Percentiles rank a stretch among this genome's conserved stretches.
Conservation (phyloP, 2,888 invertebrate species). For the Leucophenga maculata region DNA sequence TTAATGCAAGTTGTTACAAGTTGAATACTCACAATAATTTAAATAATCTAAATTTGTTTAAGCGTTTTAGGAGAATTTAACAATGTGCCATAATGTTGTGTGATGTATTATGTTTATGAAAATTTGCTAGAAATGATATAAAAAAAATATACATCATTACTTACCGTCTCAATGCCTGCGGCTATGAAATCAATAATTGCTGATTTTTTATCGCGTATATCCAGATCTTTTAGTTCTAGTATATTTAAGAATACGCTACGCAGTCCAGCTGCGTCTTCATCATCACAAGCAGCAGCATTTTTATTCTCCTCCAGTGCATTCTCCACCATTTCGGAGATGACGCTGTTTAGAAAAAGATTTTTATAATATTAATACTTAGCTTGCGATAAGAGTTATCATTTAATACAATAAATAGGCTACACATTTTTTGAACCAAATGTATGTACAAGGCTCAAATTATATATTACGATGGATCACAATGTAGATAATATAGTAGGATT, state of each 20-base stretch:
- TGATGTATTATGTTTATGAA: too few species aligned
- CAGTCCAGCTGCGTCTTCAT: constrained; percentile 75
- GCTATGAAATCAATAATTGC: constrained; percentile 90
- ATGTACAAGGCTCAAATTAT: too few species aligned
- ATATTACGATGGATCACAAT: too few species aligned
- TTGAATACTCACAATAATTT: too few species aligned
- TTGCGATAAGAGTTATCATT: too few species aligned
- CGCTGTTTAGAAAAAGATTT: constrained; percentile 74
- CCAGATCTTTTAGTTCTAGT: constrained; percentile 80
- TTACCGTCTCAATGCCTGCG: constrained; percentile 88
- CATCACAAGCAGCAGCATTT: constrained; percentile 74
- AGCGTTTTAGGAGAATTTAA: not conserved
- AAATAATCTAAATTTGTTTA: not conserved
- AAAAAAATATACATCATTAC: constrained; percentile 14
- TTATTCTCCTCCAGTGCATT: constrained; percentile 76
- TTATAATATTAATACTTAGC: too few species aligned
- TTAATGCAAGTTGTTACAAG: too few species aligned
- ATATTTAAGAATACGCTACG: constrained; percentile 84
- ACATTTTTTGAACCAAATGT: too few species aligned
- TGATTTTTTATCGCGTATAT: constrained; percentile 86
- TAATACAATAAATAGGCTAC: too few species aligned
- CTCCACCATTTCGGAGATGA: constrained; percentile 85
- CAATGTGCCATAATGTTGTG: not conserved
- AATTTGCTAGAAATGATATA: too few species aligned
- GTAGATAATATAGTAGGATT: too few species aligned